Conservation (phyloP, 2,113 vertebrate species). For the Ardeotis arabs region DNA sequence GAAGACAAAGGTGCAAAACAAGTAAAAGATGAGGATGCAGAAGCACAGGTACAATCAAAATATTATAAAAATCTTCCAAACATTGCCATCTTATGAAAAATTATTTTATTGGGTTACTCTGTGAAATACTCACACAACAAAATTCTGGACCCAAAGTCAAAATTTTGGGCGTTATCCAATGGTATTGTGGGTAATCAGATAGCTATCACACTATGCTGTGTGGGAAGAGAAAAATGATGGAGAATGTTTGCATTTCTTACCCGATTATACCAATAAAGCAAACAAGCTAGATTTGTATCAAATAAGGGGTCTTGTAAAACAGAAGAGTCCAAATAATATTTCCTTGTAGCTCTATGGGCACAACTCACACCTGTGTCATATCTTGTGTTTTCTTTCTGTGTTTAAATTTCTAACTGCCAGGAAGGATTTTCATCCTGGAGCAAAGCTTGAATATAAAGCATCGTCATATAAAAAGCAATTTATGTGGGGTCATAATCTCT, state of each 20-base stretch:
- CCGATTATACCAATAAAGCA: background rate
- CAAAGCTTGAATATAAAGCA: conserved; percentile 24
- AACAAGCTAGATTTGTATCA: background rate
- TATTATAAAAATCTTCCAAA: background rate
- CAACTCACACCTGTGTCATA: background rate
- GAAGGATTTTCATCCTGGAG: background rate
- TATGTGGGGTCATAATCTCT: conserved; percentile 21
- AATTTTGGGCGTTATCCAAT: background rate
- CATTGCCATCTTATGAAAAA: background rate
- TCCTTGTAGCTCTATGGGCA: background rate
- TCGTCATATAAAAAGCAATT: background rate
- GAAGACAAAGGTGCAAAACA: background rate
- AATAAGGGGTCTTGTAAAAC: background rate
- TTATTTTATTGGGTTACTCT: background rate
- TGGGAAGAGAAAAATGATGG: background rate
- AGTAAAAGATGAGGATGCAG: background rate
- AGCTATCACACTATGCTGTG: background rate
- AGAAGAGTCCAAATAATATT: background rate
- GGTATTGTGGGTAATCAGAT: background rate
- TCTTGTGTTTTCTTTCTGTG: background rate
- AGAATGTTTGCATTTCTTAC: background rate
- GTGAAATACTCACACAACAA: background rate
- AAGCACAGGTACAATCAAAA: background rate
- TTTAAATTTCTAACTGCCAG: background rate
- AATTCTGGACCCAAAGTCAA: background rate